Evolutionary conservation across 1,140 invertebrate species (phyloP), one percentile per base, ranked within the genome.

Genomic region (Lordiphosa collinella): DNA sequence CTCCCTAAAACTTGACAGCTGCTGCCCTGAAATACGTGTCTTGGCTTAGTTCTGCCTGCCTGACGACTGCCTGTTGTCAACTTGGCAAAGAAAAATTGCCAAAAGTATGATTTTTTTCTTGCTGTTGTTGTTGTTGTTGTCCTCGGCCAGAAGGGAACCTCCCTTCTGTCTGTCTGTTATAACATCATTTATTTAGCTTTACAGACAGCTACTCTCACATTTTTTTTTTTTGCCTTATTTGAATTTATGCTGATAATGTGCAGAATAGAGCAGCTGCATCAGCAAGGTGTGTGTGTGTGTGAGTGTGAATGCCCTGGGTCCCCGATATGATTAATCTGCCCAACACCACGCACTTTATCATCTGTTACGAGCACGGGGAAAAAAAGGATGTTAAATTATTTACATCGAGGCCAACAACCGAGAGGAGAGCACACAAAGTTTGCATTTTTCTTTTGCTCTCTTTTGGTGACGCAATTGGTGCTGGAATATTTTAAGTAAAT

Each of bases 201-300:
- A 32, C 66, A 68, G 55, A 55, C 65, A 69, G 49, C 57, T 48
- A 69, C 57, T 62, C 65, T 62, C 46, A 58, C 50, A 55, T 55
- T 40, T 56, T 49, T 34, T 51, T 35, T 51, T 37, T 38, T 14
- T 67, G 54, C 82, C 82, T 76, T 80, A 82, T 82, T 82, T 82
- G 76, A 82, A 82, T 82, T 84, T 82, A 82, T 82, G 78, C 73
- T 84, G 78, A 79, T 84, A 85, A 84, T 85, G 72, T 84, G 73
- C 51, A 59, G 51, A 51, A 52, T 13, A 65, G 40, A 49, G 64
- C 41, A 59, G 36, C 52, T 55, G 63, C 49, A 16, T 56, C 48
- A 55, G 37, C 41, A 44, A 50, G 61, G 44, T 58, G 54, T 4
- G 46, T 55, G 40, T 35, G 37, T 61, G 58, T 29, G 56, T 57